Percentiles rank a stretch among this genome's conserved stretches.
phyloP scores from a whole-genome alignment of 1,140 invertebrate genomes.

The Drosophila kurseongensis region DNA sequence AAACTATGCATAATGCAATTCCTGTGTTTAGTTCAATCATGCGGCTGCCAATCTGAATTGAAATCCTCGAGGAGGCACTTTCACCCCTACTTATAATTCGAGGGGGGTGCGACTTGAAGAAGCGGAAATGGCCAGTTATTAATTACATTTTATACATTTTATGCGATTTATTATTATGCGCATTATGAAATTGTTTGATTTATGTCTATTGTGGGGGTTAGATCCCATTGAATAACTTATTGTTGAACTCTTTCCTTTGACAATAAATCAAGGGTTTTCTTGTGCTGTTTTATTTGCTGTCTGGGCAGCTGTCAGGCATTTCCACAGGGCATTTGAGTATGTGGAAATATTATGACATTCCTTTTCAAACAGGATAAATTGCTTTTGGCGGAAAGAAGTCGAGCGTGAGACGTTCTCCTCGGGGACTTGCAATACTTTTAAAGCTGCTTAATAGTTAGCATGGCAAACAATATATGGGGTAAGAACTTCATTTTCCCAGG shows the following conservation, averaged over 20 bases:
- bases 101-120: slow-evolving; percentile 5
- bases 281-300: slow-evolving; percentile 25
- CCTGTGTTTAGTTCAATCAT: slow-evolving; percentile 45
- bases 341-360: slow-evolving; percentile 47
- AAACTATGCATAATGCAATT: slow-evolving; percentile 44
- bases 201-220: slow-evolving; percentile 28
- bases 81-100: slow-evolving; percentile 1
- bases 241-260: slow-evolving; percentile 49
- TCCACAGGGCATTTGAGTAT: slow-evolving; percentile 40
- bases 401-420: slow-evolving; percentile 24
- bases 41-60: slow-evolving; percentile 29
- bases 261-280: slow-evolving; percentile 44
- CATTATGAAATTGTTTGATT: slow-evolving; percentile 62
- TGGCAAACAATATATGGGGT: not conserved
- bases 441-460: slow-evolving; percentile 23
- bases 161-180: slow-evolving; percentile 56
- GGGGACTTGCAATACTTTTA: slow-evolving; percentile 15
- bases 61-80: not conserved
- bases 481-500: slow-evolving; percentile 16
- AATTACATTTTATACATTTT: slow-evolving; percentile 68
- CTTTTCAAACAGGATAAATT: slow-evolving; percentile 44
- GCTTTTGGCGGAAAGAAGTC: slow-evolving; percentile 32
- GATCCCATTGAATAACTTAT: slow-evolving; percentile 38
- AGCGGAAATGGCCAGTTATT: slow-evolving; percentile 67
- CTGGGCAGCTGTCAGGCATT: slow-evolving; percentile 45